A percentile compares a stretch with the other conserved stretches of the same genome.
Evolutionary conservation across 2,888 invertebrate genomes (phyloP).

Genomic region (Shargacucullia verbasci): DNA sequence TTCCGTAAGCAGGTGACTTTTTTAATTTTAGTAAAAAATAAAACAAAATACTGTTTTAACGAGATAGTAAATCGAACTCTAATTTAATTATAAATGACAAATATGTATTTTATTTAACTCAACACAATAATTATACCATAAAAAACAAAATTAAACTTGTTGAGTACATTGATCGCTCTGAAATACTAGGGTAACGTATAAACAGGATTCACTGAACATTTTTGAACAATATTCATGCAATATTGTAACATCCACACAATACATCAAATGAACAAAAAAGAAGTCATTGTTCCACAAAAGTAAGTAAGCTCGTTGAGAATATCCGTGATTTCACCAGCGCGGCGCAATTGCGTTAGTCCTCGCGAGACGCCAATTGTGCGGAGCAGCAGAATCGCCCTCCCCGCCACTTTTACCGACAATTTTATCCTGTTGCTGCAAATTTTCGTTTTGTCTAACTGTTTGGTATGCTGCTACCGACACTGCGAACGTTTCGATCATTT

Average conservation of each 20-base stretch:
- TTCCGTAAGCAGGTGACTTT: too few relatives aligned
- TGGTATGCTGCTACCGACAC: conserved; percentile 24
- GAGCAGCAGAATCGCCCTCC: conserved; percentile 25
- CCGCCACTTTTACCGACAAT: conserved; percentile 39
- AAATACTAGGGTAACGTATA: too few relatives aligned
- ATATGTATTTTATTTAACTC: too few relatives aligned
- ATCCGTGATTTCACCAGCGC: conserved; percentile 42
- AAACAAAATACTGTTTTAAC: too few relatives aligned
- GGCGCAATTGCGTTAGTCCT: conserved; percentile 42
- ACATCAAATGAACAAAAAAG: conserved; percentile 17
- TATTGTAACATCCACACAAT: neutral
- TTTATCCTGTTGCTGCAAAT: conserved; percentile 46
- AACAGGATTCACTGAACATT: too few relatives aligned
- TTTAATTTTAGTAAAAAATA: too few relatives aligned
- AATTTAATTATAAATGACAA: too few relatives aligned
- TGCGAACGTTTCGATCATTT: conserved; percentile 8
- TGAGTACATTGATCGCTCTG: too few relatives aligned
- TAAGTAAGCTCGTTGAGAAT: conserved; percentile 24
- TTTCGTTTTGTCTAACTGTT: conserved; percentile 34
- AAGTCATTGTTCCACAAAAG: conserved; percentile 35
- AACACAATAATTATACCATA: too few relatives aligned
- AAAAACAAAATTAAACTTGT: too few relatives aligned
- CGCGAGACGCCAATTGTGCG: conserved; percentile 43
- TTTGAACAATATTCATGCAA: too few relatives aligned
- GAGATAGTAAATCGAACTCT: too few relatives aligned